A percentile compares a stretch with the other conserved stretches of the same genome.
Conservation (phyloP, 2,797 vertebrate genomes). For the Rousettus madagascariensis region DNA sequence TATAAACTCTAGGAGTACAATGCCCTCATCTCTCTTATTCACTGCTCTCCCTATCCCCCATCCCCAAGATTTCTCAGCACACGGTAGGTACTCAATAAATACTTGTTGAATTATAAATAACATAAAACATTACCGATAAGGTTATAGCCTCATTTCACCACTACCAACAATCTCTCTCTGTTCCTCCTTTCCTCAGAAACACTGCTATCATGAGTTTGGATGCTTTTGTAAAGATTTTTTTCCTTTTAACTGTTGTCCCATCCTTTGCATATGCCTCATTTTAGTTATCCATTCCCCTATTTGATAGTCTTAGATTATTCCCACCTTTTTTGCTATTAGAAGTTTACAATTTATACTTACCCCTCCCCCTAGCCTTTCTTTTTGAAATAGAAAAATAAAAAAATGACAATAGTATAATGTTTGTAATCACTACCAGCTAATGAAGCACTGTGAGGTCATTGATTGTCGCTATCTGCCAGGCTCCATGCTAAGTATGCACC, state of each 20-base stretch:
- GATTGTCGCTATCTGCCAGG: background rate
- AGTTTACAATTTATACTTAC: background rate
- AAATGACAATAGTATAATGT: background rate
- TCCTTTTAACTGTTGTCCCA: background rate
- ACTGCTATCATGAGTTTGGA: background rate
- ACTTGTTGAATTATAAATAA: background rate
- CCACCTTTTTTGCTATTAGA: background rate
- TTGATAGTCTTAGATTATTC: background rate
- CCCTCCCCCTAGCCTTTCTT: background rate
- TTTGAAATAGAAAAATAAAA: background rate
- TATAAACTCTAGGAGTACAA: background rate
- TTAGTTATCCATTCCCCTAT: background rate
- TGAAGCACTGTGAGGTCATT: background rate
- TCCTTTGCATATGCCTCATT: background rate
- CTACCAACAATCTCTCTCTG: background rate
- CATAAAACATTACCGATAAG: background rate
- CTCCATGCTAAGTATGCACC: background rate
- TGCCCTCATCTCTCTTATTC: background rate
- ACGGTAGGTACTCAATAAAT: background rate
- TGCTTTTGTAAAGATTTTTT: background rate
- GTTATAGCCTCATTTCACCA: background rate
- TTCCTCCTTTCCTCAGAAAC: no score
- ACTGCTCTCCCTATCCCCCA: background rate
- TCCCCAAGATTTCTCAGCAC: background rate
- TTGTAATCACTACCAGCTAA: background rate